Conservation (phyloP, 2,888 invertebrate genomes). For the Meganola albula region DNA sequence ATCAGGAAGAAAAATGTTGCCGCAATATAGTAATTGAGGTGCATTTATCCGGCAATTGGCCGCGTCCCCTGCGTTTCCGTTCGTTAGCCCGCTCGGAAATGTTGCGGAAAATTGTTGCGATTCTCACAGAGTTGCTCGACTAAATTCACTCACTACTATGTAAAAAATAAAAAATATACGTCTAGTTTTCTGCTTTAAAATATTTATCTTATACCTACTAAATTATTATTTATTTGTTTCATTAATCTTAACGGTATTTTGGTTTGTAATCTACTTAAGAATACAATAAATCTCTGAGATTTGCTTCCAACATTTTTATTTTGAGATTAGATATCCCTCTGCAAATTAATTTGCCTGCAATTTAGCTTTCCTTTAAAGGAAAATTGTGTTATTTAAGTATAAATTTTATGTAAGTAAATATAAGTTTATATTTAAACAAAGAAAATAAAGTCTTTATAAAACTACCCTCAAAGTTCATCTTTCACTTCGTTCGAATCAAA, state of each 20-base stretch:
- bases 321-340: slow-evolving; percentile 2
- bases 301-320: slow-evolving; percentile 10
- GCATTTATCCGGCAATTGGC: slow-evolving; percentile 72
- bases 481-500: no score
- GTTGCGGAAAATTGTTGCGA: slow-evolving; percentile 70
- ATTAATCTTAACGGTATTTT: slow-evolving; percentile 5
- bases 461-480: no score
- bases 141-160: slow-evolving; percentile 46
- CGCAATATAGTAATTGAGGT: slow-evolving; percentile 70
- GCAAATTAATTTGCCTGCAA: slow-evolving; percentile 13
- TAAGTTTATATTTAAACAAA: no score
- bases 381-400: neutral
- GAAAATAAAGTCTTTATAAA: no score
- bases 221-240: neutral
- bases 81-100: slow-evolving; percentile 69
- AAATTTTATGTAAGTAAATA: no score
- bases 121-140: slow-evolving; percentile 46
- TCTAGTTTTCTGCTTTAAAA: slow-evolving; percentile 6
- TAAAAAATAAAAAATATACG: slow-evolving; percentile 39
- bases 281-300: slow-evolving; percentile 8
- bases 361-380: slow-evolving; percentile 5
- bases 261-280: slow-evolving; percentile 9
- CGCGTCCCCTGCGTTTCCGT: slow-evolving; percentile 69
- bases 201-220: neutral
- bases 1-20: slow-evolving; percentile 64